Conservation (phyloP, 2,113 vertebrate genomes). For the Pelmatolapia mariae region DNA sequence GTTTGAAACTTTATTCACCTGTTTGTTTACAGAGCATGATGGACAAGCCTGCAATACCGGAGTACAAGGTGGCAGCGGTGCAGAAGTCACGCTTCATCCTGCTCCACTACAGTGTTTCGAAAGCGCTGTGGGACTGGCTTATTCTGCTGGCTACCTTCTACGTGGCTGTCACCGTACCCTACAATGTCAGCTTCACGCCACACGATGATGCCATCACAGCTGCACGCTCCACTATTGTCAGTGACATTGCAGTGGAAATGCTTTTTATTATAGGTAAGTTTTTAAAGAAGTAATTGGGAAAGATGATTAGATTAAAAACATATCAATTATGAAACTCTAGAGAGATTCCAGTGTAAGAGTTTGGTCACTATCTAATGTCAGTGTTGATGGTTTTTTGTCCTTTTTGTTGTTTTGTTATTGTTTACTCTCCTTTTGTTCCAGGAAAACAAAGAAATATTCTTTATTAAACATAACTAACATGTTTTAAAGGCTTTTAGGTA, state of each 20-base stretch:
- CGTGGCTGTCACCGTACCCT: slow-evolving; percentile 90
- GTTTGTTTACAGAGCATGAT: slow-evolving; percentile 75
- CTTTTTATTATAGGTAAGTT: slow-evolving; percentile 91
- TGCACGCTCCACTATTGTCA: slow-evolving; percentile 86
- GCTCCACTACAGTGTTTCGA: slow-evolving; percentile 93
- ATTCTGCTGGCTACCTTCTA: slow-evolving; percentile 97
- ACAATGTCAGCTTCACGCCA: slow-evolving; percentile 91
- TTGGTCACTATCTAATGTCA: background rate
- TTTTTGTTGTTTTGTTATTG: background rate
- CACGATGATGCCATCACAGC: slow-evolving; percentile 77
- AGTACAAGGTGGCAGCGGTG: slow-evolving; percentile 93
- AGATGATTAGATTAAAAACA: background rate
- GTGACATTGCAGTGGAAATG: slow-evolving; percentile 91
- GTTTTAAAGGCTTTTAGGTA: background rate
- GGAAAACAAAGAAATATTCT: background rate
- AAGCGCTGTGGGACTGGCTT: slow-evolving; percentile 95
- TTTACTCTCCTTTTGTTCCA: background rate
- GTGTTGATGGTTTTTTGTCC: background rate
- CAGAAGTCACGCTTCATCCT: slow-evolving; percentile 94
- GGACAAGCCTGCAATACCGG: slow-evolving; percentile 85
- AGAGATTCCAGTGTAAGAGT: background rate
- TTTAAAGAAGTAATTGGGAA: background rate
- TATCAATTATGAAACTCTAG: background rate
- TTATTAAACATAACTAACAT: background rate
- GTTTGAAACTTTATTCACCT: background rate